Base-by-base conservation (phyloP, 2,113 vertebrate species). In the Brachypteracias leptosomus region DNA sequence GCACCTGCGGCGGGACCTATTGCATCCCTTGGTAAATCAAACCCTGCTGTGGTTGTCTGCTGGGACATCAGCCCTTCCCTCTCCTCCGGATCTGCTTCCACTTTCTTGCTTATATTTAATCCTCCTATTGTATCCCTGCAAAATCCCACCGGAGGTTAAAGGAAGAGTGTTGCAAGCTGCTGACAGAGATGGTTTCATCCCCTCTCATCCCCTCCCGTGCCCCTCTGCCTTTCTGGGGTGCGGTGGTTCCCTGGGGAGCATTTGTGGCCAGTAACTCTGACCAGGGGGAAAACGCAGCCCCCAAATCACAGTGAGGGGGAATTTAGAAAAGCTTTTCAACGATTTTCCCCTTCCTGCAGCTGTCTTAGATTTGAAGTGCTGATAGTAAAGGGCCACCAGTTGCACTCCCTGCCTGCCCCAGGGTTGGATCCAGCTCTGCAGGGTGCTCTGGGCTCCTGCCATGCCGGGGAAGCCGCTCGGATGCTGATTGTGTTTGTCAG, bases 401-500 rank as follows among this genome's bases (percentile, higher is more conserved):
- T 74, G 57, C 0, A 0, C 49, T 93, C 52, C 38, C 20, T 67
- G 79, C 66, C 28, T 7, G 5, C 44, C 16, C 57, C 3, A 8
- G 71, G 42, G 25, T 86, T 0, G 2, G 61, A 75, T 88, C 78
- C 0, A 0, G 26, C 85, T 36, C 88, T 0, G 4, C 19, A 35
- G 77, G 66, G 75, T 51, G 78, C 82, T 79, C 62, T 0, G 1
- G 83, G 66, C 78, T 89, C 82, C 4, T 2, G 73, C 73, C 2
- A 11, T 0, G 4, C 79, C 2, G 5, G 52, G 70, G 88, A 96
- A 95, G 94, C 96, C 7, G 18, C 65, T 62, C 3, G 6, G 96
- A 97, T 72, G 59, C 80, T 97, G 94, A 97, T 97, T 95, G 80
- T 97, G 97, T 97, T 97, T 97, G 97, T 97, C 97, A 97, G 96